Percentiles rank a stretch among this genome's conserved stretches.
Conservation (phyloP, 2,113 vertebrate species). For the Illadopsis cleaveri region DNA sequence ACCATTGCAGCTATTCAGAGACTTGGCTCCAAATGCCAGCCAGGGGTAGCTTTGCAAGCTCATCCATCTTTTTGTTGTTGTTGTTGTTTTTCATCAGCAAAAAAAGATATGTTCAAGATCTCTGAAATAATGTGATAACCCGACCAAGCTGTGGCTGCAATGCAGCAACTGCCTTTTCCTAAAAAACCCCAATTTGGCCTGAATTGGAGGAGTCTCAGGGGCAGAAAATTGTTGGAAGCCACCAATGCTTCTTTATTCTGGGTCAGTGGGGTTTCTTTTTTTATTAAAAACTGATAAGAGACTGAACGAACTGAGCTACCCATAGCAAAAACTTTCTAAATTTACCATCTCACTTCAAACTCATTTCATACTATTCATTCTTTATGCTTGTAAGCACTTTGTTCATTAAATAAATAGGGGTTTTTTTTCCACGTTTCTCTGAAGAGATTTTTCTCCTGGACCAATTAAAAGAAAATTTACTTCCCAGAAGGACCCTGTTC, state of each 20-base stretch:
- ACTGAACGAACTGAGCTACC: too few relatives aligned
- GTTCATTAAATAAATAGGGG: too few relatives aligned
- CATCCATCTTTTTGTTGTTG: not conserved
- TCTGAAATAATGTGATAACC: not conserved
- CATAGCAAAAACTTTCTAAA: not conserved
- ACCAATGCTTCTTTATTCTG: not conserved
- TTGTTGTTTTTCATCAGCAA: not conserved
- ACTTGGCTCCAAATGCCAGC: not conserved
- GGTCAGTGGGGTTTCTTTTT: not conserved
- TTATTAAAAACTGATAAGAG: too few relatives aligned
- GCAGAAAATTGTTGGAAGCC: not conserved
- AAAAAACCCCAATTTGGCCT: not conserved
- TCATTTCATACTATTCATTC: not conserved
- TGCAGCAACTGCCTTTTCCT: not conserved
- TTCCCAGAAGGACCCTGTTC: too few relatives aligned
- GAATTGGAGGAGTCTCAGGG: not conserved
- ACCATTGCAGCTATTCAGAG: constrained; percentile 20
- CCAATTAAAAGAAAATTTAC: too few relatives aligned
- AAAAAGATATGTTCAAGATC: not conserved
- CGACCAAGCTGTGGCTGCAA: constrained; percentile 3
- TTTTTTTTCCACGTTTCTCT: too few relatives aligned
- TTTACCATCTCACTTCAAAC: not conserved
- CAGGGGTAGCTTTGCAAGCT: not conserved
- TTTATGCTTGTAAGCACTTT: not conserved
- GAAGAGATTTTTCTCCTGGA: too few relatives aligned